These are phyloP conservation scores for Lutjanus campechanus DNA, from an alignment of 2,797 vertebrate genomes.

Conservation along the genomic window DNA sequence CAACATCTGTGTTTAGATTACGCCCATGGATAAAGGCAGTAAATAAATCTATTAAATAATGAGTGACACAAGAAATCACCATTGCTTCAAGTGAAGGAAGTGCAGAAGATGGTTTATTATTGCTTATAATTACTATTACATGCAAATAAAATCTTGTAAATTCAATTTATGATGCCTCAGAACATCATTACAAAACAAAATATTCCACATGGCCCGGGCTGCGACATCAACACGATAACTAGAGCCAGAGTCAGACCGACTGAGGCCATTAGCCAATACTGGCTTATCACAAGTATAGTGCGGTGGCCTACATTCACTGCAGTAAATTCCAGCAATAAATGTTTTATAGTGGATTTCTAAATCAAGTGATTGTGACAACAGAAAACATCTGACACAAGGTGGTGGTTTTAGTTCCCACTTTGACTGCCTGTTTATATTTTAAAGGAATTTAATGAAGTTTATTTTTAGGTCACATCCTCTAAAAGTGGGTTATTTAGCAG, in stretches of 20 bases:
- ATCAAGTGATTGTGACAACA: neutral
- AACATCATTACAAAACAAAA: slow-evolving; percentile 2
- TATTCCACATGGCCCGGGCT: neutral
- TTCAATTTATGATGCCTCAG: neutral
- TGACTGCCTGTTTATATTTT: too few relatives aligned
- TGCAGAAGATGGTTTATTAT: neutral
- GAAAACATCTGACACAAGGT: slow-evolving; percentile 1
- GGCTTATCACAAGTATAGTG: neutral
- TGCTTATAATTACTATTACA: neutral
- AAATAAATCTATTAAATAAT: neutral
- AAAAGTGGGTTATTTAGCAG: neutral
- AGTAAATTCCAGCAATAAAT: neutral
- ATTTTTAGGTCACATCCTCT: neutral
- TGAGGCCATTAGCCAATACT: neutral
- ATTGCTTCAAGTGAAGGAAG: neutral
- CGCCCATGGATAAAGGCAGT: neutral
- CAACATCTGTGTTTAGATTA: too few relatives aligned
- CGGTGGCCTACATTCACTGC: neutral
- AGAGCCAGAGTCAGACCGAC: neutral
- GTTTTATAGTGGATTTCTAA: neutral
- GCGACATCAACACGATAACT: neutral
- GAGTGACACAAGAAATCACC: neutral
- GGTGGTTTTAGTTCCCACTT: neutral
- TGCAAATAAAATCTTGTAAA: neutral
- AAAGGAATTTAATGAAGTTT: neutral